A percentile compares a stretch with the other conserved stretches of the same genome.
phyloP scores from a whole-genome alignment of 2,113 vertebrate species.

The Daubentonia madagascariensis region DNA sequence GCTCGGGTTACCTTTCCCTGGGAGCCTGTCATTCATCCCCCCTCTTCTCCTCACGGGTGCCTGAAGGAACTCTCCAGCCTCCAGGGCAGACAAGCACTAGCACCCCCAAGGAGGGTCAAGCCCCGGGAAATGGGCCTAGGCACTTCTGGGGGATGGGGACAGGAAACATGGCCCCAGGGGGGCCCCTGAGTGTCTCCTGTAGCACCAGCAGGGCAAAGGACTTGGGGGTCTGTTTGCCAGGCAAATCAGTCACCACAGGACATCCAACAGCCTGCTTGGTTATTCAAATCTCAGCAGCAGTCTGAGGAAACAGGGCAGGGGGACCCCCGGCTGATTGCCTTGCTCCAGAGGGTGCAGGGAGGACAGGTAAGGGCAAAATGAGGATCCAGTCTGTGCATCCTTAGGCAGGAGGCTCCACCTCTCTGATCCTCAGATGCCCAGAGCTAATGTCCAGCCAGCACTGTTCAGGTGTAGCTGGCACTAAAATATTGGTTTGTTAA shows the following conservation, averaged over 20 bases:
- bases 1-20: background rate
- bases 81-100: background rate
- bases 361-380: background rate
- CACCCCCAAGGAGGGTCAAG: background rate
- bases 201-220: background rate
- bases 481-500: background rate
- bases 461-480: background rate
- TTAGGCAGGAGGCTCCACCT: background rate
- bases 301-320: background rate
- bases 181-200: background rate
- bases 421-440: background rate
- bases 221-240: slow-evolving; percentile 69
- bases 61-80: background rate
- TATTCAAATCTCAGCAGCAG: slow-evolving; percentile 79
- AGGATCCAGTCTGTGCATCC: background rate
- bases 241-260: slow-evolving; percentile 66
- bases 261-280: slow-evolving; percentile 44
- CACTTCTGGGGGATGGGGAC: background rate
- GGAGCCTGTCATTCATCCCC: background rate
- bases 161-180: background rate
- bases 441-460: background rate
- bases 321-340: slow-evolving; percentile 4
- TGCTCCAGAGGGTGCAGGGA: background rate
- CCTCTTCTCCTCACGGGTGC: background rate
- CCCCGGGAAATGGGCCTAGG: background rate